Percentiles rank a stretch among this genome's conserved stretches.
These are phyloP conservation scores for Lacerta viridis DNA, from an alignment of 2,797 vertebrate genomes.

Conservation along the genomic window DNA sequence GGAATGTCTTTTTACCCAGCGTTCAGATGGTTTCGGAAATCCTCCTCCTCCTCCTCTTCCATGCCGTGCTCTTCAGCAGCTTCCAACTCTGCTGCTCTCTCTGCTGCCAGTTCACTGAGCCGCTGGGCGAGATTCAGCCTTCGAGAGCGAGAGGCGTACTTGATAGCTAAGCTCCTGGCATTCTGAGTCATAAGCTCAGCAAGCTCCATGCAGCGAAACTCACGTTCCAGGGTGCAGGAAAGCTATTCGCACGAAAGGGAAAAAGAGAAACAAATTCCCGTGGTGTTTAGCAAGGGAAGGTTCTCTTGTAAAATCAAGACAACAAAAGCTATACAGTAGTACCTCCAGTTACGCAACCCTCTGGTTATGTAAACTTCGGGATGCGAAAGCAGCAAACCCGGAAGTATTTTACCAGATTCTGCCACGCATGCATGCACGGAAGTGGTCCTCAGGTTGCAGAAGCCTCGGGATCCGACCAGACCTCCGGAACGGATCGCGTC, in stretches of 20 bases:
- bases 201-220: slow-evolving; percentile 94
- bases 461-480: no score
- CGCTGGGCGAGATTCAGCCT: slow-evolving; percentile 90
- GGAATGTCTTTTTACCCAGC: slow-evolving; percentile 79
- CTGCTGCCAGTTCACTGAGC: slow-evolving; percentile 89
- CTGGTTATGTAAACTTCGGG: no score
- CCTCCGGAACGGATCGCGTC: no score
- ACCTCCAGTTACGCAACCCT: no score
- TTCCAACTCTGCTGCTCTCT: slow-evolving; percentile 85
- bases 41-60: slow-evolving; percentile 77
- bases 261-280: slow-evolving; percentile 19
- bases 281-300: neutral
- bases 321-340: neutral
- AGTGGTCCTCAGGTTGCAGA: no score
- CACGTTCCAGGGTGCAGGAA: slow-evolving; percentile 94
- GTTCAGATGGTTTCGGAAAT: slow-evolving; percentile 71
- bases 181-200: slow-evolving; percentile 92
- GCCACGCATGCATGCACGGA: accelerated
- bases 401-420: no score
- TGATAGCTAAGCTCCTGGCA: slow-evolving; percentile 90
- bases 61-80: slow-evolving; percentile 63
- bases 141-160: slow-evolving; percentile 92
- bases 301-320: neutral
- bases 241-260: slow-evolving; percentile 79
- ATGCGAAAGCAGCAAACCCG: no score